These are phyloP conservation scores for Xylocampa areola DNA, from an alignment of 2,888 invertebrate genomes.

Conservation along the genomic window DNA sequence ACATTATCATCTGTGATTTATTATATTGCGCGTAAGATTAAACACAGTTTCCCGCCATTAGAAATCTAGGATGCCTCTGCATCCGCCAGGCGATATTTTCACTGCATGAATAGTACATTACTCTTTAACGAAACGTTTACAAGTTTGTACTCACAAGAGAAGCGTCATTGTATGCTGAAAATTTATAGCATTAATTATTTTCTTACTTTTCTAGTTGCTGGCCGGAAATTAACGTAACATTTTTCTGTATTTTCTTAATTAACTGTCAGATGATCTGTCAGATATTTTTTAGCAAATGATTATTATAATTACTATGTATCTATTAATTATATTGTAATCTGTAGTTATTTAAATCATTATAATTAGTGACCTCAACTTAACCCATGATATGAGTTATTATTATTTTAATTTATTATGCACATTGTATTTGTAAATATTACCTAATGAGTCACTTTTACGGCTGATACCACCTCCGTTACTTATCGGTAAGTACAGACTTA, in stretches of 20 bases:
- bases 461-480: too few species aligned
- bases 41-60: constrained; percentile 60
- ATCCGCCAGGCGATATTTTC: constrained; percentile 55
- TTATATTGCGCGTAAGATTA: constrained; percentile 47
- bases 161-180: constrained; percentile 16
- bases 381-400: too few species aligned
- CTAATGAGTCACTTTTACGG: too few species aligned
- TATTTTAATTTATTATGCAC: too few species aligned
- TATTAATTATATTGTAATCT: too few species aligned
- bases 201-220: not conserved
- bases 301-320: too few species aligned
- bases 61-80: constrained; percentile 61
- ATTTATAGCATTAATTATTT: not conserved
- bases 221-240: not conserved
- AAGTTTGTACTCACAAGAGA: not conserved
- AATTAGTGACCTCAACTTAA: too few species aligned
- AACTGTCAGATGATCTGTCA: not conserved
- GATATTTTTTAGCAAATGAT: too few species aligned
- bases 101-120: constrained; percentile 57
- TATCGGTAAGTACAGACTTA: too few species aligned
- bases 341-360: too few species aligned
- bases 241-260: not conserved
- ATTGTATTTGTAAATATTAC: too few species aligned
- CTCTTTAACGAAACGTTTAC: constrained; percentile 19
- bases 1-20: constrained; percentile 18